Conservation (phyloP, 2,797 vertebrate species). For the Acomys russatus region DNA sequence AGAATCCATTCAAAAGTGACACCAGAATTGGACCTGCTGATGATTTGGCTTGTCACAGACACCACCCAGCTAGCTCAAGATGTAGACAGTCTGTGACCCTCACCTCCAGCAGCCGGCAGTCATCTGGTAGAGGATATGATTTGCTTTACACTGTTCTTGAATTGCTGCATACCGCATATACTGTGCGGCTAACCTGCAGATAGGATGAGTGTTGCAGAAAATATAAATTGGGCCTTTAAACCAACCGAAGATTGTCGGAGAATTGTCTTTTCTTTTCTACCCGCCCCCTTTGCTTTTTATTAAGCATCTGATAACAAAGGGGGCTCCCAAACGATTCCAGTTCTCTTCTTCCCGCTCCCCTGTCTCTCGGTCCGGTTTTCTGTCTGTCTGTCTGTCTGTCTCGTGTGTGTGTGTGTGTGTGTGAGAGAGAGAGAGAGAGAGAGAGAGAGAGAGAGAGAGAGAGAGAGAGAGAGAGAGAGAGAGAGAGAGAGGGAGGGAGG, state of each 20-base stretch:
- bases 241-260: neutral
- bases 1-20: neutral
- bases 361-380: too few relatives aligned
- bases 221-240: neutral
- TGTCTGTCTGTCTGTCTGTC: neutral
- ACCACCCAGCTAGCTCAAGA: neutral
- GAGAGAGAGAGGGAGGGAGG: neutral
- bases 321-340: neutral
- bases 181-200: neutral
- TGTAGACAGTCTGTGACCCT: neutral
- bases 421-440: neutral
- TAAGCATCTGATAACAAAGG: neutral
- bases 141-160: neutral
- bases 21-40: neutral
- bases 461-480: too few relatives aligned
- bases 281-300: too few relatives aligned
- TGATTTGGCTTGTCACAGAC: neutral
- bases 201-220: constrained; percentile 54
- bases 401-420: constrained; percentile 22
- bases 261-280: neutral
- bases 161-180: neutral
- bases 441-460: neutral
- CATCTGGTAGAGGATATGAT: neutral
- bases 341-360: too few relatives aligned
- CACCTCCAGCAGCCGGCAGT: neutral